phyloP scores from a whole-genome alignment of 2,113 vertebrate genomes.

The Gambusia holbrooki region DNA sequence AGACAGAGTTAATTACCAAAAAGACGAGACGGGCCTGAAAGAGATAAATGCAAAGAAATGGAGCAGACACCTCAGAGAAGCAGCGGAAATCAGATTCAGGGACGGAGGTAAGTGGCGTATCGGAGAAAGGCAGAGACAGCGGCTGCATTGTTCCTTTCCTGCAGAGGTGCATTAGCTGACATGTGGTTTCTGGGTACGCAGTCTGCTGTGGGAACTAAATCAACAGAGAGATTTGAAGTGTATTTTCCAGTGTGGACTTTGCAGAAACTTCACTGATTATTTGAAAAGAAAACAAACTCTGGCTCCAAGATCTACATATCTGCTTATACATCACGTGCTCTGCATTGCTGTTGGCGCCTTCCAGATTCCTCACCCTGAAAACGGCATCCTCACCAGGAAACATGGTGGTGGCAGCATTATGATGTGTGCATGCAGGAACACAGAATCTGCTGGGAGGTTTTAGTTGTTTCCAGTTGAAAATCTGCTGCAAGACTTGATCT shows the following conservation, averaged over 20 bases:
- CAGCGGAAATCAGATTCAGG: conserved; percentile 28
- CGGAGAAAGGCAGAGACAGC: conserved; percentile 7
- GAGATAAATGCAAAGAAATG: conserved; percentile 11
- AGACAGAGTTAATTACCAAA: conserved; percentile 17
- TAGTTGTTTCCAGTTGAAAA: background rate
- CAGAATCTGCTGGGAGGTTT: background rate
- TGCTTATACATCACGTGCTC: background rate
- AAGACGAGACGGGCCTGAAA: background rate
- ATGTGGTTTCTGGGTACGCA: conserved; percentile 39
- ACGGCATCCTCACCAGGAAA: background rate
- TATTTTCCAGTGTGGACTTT: background rate
- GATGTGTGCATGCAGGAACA: background rate
- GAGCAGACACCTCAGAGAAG: conserved; percentile 12
- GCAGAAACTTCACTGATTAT: background rate
- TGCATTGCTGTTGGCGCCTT: background rate
- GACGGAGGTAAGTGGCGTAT: conserved; percentile 9
- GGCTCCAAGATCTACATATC: background rate
- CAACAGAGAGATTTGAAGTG: conserved; percentile 10
- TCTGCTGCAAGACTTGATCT: background rate
- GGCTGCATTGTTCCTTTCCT: background rate
- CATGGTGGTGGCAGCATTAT: background rate
- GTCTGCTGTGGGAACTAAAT: conserved; percentile 16
- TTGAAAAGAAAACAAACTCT: background rate
- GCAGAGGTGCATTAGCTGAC: conserved; percentile 17
- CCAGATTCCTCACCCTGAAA: background rate